Conservation (phyloP, 1,140 invertebrate genomes). For the Bombus vancouverensis region DNA sequence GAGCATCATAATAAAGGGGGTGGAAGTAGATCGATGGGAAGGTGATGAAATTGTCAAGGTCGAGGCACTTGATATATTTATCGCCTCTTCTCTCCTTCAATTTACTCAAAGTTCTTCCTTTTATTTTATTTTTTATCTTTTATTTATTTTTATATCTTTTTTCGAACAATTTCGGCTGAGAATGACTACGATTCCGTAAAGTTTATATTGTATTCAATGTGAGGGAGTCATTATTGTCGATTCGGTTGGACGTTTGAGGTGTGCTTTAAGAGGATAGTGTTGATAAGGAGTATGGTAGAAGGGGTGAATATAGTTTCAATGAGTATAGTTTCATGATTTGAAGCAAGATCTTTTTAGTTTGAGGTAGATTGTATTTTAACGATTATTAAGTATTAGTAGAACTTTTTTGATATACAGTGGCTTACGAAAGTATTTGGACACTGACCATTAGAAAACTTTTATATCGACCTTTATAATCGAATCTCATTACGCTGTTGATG, state of each 20-base stretch:
- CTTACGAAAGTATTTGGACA: not conserved
- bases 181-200: not conserved
- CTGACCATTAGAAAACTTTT: not conserved
- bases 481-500: too few species aligned
- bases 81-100: not conserved
- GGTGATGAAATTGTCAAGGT: slow-evolving; percentile 20
- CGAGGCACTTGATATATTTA: slow-evolving; percentile 9
- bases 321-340: not conserved
- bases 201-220: not conserved
- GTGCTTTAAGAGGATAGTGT: not conserved
- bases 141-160: not conserved
- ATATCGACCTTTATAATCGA: too few species aligned
- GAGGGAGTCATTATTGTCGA: too few species aligned
- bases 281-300: not conserved
- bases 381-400: not conserved
- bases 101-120: not conserved
- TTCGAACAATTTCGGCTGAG: too few species aligned
- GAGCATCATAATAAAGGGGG: not conserved
- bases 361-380: not conserved
- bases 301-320: too few species aligned
- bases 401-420: not conserved
- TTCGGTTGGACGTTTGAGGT: not conserved
- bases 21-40: slow-evolving; percentile 10
- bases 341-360: not conserved
- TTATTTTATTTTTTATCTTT: not conserved